Evolutionary conservation across 2,888 invertebrate species (phyloP).

Genomic region (Dilophus febrilis): DNA sequence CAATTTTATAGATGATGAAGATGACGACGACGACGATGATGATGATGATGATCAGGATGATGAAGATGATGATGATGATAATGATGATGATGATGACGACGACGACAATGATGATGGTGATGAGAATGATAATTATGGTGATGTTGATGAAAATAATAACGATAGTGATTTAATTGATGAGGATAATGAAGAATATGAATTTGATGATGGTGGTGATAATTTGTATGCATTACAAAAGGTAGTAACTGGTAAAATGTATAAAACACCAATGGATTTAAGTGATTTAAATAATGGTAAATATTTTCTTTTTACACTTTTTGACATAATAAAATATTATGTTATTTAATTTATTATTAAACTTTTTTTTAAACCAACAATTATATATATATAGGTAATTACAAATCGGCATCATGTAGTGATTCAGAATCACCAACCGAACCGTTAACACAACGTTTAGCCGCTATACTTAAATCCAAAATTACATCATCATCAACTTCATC

Average conservation of each 20-base stretch:
- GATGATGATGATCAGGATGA: constrained; percentile 16
- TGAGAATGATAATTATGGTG: too few species aligned
- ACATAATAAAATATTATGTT: neutral
- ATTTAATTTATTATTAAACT: neutral
- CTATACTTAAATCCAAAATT: constrained; percentile 23
- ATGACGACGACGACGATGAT: constrained; percentile 11
- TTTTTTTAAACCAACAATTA: neutral
- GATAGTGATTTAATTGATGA: too few species aligned
- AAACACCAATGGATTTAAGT: constrained; percentile 19
- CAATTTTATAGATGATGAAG: neutral
- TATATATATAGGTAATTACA: constrained; percentile 21
- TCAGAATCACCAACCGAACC: constrained; percentile 30
- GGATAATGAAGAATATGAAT: too few species aligned
- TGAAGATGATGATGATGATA: neutral
- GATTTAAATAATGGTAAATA: constrained; percentile 25
- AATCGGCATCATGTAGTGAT: constrained; percentile 29
- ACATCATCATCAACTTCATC: too few species aligned
- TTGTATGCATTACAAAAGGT: too few species aligned
- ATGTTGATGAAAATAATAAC: too few species aligned
- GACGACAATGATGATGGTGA: too few species aligned
- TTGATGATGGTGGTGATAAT: too few species aligned
- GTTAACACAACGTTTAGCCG: constrained; percentile 27
- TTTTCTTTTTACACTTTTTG: neutral
- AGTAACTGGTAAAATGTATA: constrained; percentile 15
- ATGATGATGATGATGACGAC: too few species aligned